These are phyloP conservation scores for Tragelaphus oryx DNA, from an alignment of 2,797 vertebrate species.

Conservation along the genomic window DNA sequence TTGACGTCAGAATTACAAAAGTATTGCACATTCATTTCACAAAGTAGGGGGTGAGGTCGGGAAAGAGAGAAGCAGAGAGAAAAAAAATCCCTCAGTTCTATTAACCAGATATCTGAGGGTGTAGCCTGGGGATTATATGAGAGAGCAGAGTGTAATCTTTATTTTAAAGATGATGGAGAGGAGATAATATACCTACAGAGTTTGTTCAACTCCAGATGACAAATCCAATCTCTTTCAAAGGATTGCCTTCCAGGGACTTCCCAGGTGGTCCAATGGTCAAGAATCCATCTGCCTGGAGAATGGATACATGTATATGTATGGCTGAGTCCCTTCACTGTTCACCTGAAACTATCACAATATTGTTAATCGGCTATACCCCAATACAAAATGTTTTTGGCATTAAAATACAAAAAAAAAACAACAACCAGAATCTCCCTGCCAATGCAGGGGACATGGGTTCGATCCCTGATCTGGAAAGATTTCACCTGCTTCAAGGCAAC, in stretches of 20 bases:
- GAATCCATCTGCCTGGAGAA: background rate
- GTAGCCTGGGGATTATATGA: background rate
- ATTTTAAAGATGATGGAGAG: background rate
- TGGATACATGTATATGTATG: background rate
- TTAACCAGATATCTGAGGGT: background rate
- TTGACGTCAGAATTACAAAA: background rate
- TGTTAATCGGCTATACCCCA: background rate
- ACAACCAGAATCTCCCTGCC: too few species aligned
- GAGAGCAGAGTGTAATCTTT: background rate
- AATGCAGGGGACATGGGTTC: too few species aligned
- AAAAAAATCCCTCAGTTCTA: background rate
- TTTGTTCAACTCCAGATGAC: background rate
- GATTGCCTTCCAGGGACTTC: background rate
- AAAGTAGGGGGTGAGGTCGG: background rate
- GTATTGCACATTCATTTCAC: background rate
- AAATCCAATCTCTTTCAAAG: background rate
- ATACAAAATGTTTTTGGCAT: background rate
- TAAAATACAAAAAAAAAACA: background rate
- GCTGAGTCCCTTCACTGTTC: background rate
- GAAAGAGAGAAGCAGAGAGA: background rate
- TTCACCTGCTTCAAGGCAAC: too few species aligned
- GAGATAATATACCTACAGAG: background rate
- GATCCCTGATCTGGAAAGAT: too few species aligned
- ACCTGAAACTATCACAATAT: background rate
- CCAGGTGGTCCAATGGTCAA: background rate